Evolutionary conservation across 1,140 invertebrate genomes (phyloP).

Genomic region (Zelostemma sp.): DNA sequence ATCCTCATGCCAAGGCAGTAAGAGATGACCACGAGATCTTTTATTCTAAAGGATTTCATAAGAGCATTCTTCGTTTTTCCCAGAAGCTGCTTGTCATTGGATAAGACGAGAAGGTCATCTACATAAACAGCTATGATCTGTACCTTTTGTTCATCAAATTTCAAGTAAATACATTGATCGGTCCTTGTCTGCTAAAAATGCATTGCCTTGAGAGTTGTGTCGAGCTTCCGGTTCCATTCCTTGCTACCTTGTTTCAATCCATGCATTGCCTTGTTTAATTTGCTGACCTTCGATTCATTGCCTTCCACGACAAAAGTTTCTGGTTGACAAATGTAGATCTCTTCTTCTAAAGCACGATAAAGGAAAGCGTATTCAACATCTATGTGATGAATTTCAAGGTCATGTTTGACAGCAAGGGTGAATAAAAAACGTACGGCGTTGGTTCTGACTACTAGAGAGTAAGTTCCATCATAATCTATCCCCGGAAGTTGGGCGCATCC

Average conservation of each 20-base stretch:
- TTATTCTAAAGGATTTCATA: conserved; percentile 51
- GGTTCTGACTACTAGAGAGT: background rate
- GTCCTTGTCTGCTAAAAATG: conserved; percentile 31
- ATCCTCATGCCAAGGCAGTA: conserved; percentile 53
- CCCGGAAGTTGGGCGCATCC: background rate
- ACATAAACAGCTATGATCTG: conserved; percentile 51
- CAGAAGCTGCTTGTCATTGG: background rate
- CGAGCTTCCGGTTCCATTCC: conserved; percentile 52
- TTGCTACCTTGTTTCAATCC: conserved; percentile 56
- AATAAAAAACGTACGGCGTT: background rate
- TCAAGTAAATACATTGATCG: conserved; percentile 53
- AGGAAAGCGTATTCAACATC: conserved; percentile 64
- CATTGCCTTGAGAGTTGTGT: conserved; percentile 27
- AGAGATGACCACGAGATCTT: conserved; percentile 49
- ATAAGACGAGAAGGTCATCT: conserved; percentile 36
- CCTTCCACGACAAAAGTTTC: background rate
- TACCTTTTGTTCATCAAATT: conserved; percentile 27
- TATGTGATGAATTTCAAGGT: conserved; percentile 38
- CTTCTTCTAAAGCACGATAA: conserved; percentile 55
- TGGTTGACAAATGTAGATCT: conserved; percentile 58
- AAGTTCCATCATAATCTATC: conserved; percentile 1
- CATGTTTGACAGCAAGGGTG: background rate
- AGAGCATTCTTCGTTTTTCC: conserved; percentile 10
- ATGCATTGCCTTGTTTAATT: conserved; percentile 59
- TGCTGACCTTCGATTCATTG: conserved; percentile 19